These are phyloP conservation scores for Malurus cyaneus DNA, from an alignment of 2,113 vertebrate species.

Conservation along the genomic window DNA sequence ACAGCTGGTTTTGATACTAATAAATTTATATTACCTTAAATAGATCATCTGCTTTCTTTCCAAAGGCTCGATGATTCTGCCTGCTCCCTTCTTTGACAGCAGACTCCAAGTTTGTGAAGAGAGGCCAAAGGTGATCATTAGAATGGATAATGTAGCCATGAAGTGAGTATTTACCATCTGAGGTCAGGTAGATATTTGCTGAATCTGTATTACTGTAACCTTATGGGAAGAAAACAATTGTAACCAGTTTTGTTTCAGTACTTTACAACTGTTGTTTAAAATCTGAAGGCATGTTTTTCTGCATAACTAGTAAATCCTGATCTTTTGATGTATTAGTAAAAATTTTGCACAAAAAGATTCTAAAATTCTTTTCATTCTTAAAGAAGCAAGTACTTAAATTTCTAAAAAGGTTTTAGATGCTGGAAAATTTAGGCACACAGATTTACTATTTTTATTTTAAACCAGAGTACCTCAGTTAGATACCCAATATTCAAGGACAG, in stretches of 20 bases:
- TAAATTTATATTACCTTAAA: constrained; percentile 81
- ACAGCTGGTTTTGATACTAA: no score
- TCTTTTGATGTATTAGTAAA: background rate
- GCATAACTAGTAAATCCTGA: background rate
- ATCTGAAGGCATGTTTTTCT: background rate
- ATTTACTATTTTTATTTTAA: background rate
- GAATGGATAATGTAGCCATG: constrained; percentile 74
- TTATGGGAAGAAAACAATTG: constrained; percentile 27
- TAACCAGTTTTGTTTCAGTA: background rate
- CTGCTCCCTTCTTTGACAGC: constrained; percentile 77
- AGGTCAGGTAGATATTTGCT: constrained; percentile 72
- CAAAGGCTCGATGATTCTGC: constrained; percentile 67
- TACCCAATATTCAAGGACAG: background rate
- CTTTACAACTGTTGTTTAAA: background rate
- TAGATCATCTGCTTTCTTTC: constrained; percentile 52
- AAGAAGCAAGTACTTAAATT: background rate
- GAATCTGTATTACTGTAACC: constrained; percentile 81
- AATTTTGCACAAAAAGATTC: background rate
- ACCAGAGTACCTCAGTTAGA: background rate
- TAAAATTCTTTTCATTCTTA: background rate
- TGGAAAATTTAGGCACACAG: background rate
- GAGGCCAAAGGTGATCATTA: constrained; percentile 75
- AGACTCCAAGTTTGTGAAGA: constrained; percentile 79
- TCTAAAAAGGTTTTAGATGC: background rate
- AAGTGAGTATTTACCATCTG: constrained; percentile 76